Conservation (phyloP, 2,888 invertebrate species). For the Pyrochroa serraticornis region DNA sequence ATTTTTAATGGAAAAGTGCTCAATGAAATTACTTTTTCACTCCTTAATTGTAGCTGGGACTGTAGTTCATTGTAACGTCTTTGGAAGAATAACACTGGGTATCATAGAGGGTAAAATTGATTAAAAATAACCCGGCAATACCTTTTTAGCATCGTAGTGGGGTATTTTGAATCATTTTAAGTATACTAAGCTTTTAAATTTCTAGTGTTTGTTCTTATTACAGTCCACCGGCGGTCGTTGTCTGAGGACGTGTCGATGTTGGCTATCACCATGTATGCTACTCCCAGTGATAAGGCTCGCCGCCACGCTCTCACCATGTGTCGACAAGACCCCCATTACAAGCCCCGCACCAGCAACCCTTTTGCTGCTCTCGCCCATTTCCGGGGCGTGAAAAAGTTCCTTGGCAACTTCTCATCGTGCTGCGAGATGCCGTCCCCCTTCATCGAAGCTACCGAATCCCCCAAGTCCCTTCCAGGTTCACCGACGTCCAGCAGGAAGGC, state of each 20-base stretch:
- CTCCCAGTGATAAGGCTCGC: conserved; percentile 76
- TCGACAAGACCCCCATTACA: conserved; percentile 81
- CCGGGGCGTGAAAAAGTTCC: conserved; percentile 81
- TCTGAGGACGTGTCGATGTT: conserved; percentile 73
- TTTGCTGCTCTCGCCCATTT: conserved; percentile 77
- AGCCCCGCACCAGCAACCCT: conserved; percentile 73
- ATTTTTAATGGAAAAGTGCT: too few relatives aligned
- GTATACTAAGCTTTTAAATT: too few relatives aligned
- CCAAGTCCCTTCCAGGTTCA: conserved; percentile 62
- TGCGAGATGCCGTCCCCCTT: conserved; percentile 78
- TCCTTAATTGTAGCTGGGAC: too few relatives aligned
- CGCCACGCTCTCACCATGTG: conserved; percentile 81
- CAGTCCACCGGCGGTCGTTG: conserved; percentile 75
- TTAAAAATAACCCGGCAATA: too few relatives aligned
- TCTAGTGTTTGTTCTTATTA: conserved; percentile 28
- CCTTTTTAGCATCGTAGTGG: too few relatives aligned
- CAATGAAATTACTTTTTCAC: too few relatives aligned
- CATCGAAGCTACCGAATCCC: conserved; percentile 51
- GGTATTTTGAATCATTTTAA: too few relatives aligned
- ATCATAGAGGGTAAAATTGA: too few relatives aligned
- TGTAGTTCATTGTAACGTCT: too few relatives aligned
- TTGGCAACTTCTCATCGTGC: conserved; percentile 80
- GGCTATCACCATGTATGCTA: conserved; percentile 65
- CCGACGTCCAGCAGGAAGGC: conserved; percentile 58
- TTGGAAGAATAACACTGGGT: too few relatives aligned